Evolutionary conservation across 2,113 vertebrate genomes (phyloP), one percentile per base, ranked within the genome.

Genomic region (human (Homo sapiens)): DNA sequence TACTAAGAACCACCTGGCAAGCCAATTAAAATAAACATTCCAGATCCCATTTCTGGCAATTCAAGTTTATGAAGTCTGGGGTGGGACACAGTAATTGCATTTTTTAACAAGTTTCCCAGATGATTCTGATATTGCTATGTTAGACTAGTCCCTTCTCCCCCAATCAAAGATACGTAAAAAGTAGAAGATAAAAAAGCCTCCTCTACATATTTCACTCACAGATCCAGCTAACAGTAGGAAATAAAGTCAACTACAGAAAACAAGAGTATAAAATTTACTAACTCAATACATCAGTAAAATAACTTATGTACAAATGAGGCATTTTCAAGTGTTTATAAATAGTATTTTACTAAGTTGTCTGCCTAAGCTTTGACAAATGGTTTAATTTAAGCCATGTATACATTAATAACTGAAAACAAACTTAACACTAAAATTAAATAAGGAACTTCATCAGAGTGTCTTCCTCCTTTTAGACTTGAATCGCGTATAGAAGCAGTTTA

Each of bases 381-480:
- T 61, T 96, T 93, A 96, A 90, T 43, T 79, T 79, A 97, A 20
- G 38, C 57, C 91, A 90, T 87, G 98, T 91, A 81, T 61, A 91
- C 94, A 98, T 94, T 0, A 87, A 73, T 2, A 83, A 84, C 93
- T 90, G 48, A 94, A 97, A 96, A 66, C 89, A 98, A 97, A 93
- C 94, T 92, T 20, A 96, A 96, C n/a, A 95, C 57, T 95, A 97
- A 90, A 68, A 92, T 43, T 78, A 94, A 81, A 64, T 2, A 40
- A 98, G 85, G 57, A 97, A 84, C 7, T 95, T 87, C 14, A 68
- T 99, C 98, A 99, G 4, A 98, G 0, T 2, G 99, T 99, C 98
- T 98, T 99, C 61, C 99, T 99, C 97, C 98, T 99, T 92, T 93
- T 98, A 97, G 89, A 89, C 98, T 98, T 99, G 97, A 98, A 43